Percentiles rank a stretch among this genome's conserved stretches.
Evolutionary conservation across 2,797 vertebrate genomes (phyloP).

Genomic region (Pseudochaenichthys georgianus): DNA sequence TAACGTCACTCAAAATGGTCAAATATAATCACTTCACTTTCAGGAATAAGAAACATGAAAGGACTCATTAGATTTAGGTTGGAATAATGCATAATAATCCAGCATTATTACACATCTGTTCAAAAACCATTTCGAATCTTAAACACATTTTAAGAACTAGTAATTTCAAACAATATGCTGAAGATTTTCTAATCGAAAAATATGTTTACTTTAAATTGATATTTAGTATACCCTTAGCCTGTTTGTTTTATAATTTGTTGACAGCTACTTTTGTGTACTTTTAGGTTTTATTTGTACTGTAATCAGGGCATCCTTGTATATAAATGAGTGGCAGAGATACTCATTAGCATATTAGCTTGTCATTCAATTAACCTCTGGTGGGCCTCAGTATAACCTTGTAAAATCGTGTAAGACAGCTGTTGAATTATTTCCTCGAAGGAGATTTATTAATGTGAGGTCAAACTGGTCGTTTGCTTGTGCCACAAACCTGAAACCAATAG

Average conservation of each 20-base stretch:
- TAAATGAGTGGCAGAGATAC: background rate
- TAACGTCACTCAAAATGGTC: background rate
- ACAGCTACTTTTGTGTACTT: no score
- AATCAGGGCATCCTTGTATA: background rate
- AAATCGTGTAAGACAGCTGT: background rate
- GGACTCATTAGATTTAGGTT: background rate
- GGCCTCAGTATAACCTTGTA: background rate
- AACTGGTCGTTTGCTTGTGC: background rate
- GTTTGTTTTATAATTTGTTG: no score
- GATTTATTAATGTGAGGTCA: constrained; percentile 7
- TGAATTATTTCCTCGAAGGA: background rate
- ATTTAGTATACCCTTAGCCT: no score
- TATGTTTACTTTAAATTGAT: no score
- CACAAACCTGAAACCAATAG: no score
- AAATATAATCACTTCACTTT: background rate
- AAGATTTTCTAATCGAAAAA: no score
- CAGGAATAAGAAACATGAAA: background rate
- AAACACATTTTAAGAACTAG: no score
- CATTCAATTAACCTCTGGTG: background rate
- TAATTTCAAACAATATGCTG: no score
- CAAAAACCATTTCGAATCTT: background rate
- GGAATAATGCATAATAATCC: background rate
- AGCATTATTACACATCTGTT: background rate
- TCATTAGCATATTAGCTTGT: background rate
- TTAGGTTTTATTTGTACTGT: no score